Conservation (phyloP, 2,888 invertebrate genomes). For the Neoascia interrupta region DNA sequence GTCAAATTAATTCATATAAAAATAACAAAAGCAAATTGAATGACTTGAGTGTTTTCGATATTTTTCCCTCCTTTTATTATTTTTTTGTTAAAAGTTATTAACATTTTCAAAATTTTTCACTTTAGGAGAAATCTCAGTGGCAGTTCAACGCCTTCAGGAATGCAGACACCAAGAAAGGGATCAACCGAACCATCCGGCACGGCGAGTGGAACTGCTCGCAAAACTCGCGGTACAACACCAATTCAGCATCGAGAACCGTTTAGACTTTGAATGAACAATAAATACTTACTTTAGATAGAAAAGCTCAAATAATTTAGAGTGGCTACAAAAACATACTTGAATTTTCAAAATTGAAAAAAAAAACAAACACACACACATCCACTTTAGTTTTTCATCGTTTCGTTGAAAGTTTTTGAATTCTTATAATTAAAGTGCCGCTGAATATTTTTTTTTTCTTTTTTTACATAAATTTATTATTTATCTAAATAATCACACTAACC, state of each 20-base stretch:
- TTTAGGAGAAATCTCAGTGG: conserved; percentile 79
- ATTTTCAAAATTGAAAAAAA: no score
- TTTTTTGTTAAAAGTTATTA: neutral
- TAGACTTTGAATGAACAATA: conserved; percentile 82
- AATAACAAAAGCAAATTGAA: conserved; percentile 63
- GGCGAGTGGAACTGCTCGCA: conserved; percentile 76
- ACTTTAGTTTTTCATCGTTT: conserved; percentile 38
- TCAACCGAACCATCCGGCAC: conserved; percentile 75
- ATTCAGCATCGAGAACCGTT: conserved; percentile 85
- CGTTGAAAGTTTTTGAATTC: conserved; percentile 39
- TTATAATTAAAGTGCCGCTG: conserved; percentile 30
- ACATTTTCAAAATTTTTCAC: neutral
- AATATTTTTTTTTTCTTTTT: conserved; percentile 17
- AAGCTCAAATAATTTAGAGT: conserved; percentile 74
- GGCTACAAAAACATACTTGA: no score
- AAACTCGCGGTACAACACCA: conserved; percentile 79
- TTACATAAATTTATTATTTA: conserved; percentile 20
- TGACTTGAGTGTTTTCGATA: conserved; percentile 36
- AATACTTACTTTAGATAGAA: conserved; percentile 58
- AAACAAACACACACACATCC: no score
- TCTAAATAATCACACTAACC: conserved; percentile 48
- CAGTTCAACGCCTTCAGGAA: conserved; percentile 79
- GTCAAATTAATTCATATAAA: conserved; percentile 7
- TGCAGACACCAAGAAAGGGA: conserved; percentile 79
- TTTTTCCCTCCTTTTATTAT: neutral